phyloP scores from a whole-genome alignment of 2,113 vertebrate genomes.

The Bufo bufo region DNA sequence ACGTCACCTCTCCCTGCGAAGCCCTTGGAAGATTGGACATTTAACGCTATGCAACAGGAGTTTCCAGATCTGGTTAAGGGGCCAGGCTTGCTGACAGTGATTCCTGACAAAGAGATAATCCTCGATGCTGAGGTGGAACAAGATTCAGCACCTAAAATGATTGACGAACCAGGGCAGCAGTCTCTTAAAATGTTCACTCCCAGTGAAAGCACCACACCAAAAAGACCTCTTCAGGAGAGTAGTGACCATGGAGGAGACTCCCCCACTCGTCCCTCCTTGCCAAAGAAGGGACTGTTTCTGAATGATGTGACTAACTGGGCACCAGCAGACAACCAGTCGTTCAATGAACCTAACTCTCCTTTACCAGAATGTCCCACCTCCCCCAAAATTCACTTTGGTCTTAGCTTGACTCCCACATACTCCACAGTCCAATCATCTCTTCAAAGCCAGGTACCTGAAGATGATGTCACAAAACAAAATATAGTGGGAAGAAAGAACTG shows the following conservation, averaged over 20 bases:
- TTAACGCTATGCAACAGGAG: constrained; percentile 79
- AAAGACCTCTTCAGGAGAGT: constrained; percentile 82
- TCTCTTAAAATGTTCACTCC: constrained; percentile 54
- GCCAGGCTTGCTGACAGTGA: constrained; percentile 80
- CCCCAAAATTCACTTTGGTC: constrained; percentile 24
- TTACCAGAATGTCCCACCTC: background rate
- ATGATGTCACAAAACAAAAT: background rate
- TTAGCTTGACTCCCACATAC: constrained; percentile 37
- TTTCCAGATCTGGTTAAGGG: constrained; percentile 82
- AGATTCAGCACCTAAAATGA: constrained; percentile 56
- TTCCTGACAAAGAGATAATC: constrained; percentile 65
- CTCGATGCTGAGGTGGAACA: constrained; percentile 63
- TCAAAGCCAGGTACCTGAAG: background rate
- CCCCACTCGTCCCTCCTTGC: constrained; percentile 84
- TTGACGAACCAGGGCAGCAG: constrained; percentile 60
- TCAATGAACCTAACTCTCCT: background rate
- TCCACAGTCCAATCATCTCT: background rate
- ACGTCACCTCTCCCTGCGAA: constrained; percentile 72
- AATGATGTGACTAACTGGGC: constrained; percentile 65
- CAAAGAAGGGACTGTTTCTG: constrained; percentile 84
- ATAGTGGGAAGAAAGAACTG: background rate
- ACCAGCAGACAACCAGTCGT: background rate
- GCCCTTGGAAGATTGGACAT: constrained; percentile 77
- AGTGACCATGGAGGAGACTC: constrained; percentile 82
- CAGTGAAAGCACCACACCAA: constrained; percentile 76